Conservation (phyloP, 2,888 invertebrate genomes). For the Scaptomyza reducta region DNA sequence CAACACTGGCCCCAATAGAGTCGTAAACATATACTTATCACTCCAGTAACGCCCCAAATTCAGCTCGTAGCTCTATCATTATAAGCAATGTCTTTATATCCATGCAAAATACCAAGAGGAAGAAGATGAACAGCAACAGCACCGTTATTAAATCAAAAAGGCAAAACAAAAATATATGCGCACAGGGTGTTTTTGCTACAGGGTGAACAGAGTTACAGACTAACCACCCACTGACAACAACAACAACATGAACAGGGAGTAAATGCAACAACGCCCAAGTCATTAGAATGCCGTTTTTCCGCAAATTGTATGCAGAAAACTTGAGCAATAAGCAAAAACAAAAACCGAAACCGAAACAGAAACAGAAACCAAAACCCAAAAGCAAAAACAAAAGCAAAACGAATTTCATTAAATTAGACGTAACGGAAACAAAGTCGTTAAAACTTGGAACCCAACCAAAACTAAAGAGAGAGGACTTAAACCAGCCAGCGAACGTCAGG, state of each 20-base stretch:
- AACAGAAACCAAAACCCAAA: slow-evolving; percentile 26
- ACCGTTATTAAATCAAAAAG: slow-evolving; percentile 70
- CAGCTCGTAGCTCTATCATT: slow-evolving; percentile 46
- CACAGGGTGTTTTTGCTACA: slow-evolving; percentile 16
- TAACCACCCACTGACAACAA: slow-evolving; percentile 4
- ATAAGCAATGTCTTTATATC: slow-evolving; percentile 58
- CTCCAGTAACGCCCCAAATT: slow-evolving; percentile 22
- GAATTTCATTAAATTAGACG: slow-evolving; percentile 79
- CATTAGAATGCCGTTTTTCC: slow-evolving; percentile 74
- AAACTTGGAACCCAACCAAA: slow-evolving; percentile 67
- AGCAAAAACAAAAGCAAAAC: slow-evolving; percentile 70
- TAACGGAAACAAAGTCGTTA: slow-evolving; percentile 80
- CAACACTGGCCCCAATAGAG: slow-evolving; percentile 10
- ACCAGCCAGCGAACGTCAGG: slow-evolving; percentile 21
- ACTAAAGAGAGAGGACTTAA: slow-evolving; percentile 31
- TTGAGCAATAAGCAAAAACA: slow-evolving; percentile 40
- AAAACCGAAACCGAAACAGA: slow-evolving; percentile 27
- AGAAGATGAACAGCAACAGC: neutral
- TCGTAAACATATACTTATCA: slow-evolving; percentile 33
- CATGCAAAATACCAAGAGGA: slow-evolving; percentile 19
- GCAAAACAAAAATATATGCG: slow-evolving; percentile 56
- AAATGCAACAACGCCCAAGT: slow-evolving; percentile 71
- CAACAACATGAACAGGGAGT: slow-evolving; percentile 8
- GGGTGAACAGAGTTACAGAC: slow-evolving; percentile 8
- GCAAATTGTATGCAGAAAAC: slow-evolving; percentile 68